Evolutionary conservation across 2,797 vertebrate genomes (phyloP).

Genomic region (Sorex maritimensis): DNA sequence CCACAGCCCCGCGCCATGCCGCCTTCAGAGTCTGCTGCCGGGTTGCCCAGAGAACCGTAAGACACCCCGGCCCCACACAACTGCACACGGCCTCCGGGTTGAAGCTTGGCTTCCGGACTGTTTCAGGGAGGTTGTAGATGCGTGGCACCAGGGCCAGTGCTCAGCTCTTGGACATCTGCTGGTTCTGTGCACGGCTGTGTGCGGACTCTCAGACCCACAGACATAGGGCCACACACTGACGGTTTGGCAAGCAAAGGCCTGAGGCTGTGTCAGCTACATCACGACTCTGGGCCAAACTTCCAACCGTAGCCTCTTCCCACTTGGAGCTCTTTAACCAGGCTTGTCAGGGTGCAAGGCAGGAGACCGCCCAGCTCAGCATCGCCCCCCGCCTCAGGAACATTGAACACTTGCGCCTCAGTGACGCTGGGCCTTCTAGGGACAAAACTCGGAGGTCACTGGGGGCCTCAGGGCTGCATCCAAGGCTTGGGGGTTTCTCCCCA

Average conservation of each 20-base stretch:
- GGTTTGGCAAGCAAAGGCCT: constrained; percentile 57
- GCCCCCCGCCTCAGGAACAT: constrained; percentile 29
- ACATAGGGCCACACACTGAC: constrained; percentile 75
- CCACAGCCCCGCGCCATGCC: constrained; percentile 19
- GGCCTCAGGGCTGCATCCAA: too few relatives aligned
- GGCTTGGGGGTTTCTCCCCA: not conserved
- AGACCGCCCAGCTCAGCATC: not conserved
- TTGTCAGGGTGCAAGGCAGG: constrained; percentile 53
- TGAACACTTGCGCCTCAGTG: not conserved
- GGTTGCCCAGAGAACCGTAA: constrained; percentile 64
- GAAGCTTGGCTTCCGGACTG: constrained; percentile 37
- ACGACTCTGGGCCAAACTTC: constrained; percentile 67
- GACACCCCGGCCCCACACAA: too few relatives aligned
- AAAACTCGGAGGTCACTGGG: too few relatives aligned
- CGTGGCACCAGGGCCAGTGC: not conserved
- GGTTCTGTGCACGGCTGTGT: constrained; percentile 69
- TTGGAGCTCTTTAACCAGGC: constrained; percentile 61
- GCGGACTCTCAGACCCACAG: constrained; percentile 72
- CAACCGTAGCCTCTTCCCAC: constrained; percentile 41
- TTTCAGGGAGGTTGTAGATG: not conserved
- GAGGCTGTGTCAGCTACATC: constrained; percentile 69
- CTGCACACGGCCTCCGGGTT: not conserved
- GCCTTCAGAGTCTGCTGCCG: not conserved
- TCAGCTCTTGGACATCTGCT: not conserved
- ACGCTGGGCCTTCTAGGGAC: too few relatives aligned